Percentiles rank a stretch among this genome's conserved stretches.
Conservation (phyloP, 1,140 invertebrate genomes). For the Nymphalis io region DNA sequence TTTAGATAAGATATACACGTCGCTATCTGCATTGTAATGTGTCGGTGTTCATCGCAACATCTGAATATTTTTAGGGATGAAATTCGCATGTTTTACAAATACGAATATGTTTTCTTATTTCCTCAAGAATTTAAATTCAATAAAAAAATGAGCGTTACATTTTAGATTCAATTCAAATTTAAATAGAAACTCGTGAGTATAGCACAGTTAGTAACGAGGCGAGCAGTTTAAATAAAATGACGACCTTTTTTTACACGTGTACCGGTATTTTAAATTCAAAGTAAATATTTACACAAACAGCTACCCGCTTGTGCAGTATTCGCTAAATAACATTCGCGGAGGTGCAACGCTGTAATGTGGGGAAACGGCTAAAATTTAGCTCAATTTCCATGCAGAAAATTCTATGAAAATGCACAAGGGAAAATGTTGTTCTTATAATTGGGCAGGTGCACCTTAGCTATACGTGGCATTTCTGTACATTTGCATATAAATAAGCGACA, state of each 20-base stretch:
- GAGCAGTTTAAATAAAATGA: slow-evolving; percentile 26
- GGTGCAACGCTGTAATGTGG: slow-evolving; percentile 49
- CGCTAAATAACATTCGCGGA: slow-evolving; percentile 46
- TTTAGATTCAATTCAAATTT: slow-evolving; percentile 1
- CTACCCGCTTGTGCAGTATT: slow-evolving; percentile 39
- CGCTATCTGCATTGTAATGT: slow-evolving; percentile 26
- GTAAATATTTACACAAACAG: slow-evolving; percentile 59
- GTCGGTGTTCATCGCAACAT: background rate
- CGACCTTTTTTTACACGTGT: slow-evolving; percentile 37
- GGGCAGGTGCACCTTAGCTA: slow-evolving; percentile 68
- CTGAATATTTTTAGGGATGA: slow-evolving; percentile 11
- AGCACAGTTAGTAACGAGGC: slow-evolving; percentile 1
- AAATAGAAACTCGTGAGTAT: background rate
- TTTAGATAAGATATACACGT: slow-evolving; percentile 24
- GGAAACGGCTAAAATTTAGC: slow-evolving; percentile 46
- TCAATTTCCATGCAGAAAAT: slow-evolving; percentile 70
- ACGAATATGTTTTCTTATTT: slow-evolving; percentile 2
- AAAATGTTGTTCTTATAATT: slow-evolving; percentile 74
- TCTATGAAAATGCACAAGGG: slow-evolving; percentile 70
- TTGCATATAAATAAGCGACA: slow-evolving; percentile 75
- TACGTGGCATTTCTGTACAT: slow-evolving; percentile 65
- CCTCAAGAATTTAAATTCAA: background rate
- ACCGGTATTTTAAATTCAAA: slow-evolving; percentile 43
- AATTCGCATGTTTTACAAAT: background rate
- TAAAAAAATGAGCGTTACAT: background rate